Conservation (phyloP, 2,113 vertebrate genomes). For the Erythrocercus mccallii region DNA sequence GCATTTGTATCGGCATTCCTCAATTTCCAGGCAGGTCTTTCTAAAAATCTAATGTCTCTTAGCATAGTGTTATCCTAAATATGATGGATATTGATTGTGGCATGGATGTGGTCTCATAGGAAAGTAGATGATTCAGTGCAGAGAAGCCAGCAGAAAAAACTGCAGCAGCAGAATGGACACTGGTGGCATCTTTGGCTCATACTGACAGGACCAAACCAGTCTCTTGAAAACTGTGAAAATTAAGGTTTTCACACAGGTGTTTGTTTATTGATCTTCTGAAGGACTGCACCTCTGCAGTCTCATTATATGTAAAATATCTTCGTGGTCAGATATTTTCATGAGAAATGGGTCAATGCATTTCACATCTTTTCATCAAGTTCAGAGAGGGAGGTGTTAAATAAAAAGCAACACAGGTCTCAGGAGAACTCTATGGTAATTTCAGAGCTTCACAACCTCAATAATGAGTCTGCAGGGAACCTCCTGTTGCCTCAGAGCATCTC, state of each 20-base stretch:
- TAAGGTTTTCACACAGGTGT: not conserved
- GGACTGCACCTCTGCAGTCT: not conserved
- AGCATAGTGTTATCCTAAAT: not conserved
- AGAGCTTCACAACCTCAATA: not conserved
- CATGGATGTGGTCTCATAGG: not conserved
- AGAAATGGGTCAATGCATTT: not conserved
- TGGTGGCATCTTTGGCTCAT: not conserved
- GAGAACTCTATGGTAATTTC: not conserved
- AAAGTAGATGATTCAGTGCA: not conserved
- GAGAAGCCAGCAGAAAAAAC: not conserved
- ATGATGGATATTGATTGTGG: not conserved
- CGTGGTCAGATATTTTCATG: not conserved
- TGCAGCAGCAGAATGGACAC: not conserved
- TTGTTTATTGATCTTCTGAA: not conserved
- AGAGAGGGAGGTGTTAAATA: not conserved
- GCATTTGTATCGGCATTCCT: not conserved
- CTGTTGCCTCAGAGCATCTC: not conserved
- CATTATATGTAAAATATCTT: not conserved
- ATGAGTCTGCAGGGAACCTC: not conserved
- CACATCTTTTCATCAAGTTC: not conserved
- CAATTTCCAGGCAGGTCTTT: not conserved
- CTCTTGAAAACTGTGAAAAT: not conserved
- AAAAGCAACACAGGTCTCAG: not conserved
- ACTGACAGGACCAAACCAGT: not conserved
- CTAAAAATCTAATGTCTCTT: not conserved